Conservation (phyloP, 1,140 invertebrate genomes). For the Oncopeltus fasciatus region DNA sequence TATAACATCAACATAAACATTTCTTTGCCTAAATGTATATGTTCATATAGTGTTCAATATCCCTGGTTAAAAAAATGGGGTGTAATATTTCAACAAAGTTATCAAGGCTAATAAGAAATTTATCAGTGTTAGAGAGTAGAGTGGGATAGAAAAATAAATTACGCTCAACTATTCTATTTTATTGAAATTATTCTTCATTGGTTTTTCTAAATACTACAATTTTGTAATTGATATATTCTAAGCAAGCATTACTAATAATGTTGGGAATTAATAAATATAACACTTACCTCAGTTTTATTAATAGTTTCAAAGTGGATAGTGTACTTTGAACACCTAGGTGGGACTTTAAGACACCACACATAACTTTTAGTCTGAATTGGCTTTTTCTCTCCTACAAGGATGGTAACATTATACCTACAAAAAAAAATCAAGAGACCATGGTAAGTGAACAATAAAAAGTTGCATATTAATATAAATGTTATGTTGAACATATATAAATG, state of each 20-base stretch:
- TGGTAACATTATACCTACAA: slow-evolving; percentile 52
- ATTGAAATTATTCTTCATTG: background rate
- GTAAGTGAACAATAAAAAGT: no score
- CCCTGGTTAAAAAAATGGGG: no score
- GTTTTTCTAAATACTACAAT: background rate
- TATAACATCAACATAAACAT: no score
- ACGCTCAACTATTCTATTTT: background rate
- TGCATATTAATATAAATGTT: no score
- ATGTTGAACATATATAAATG: no score
- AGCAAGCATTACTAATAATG: background rate
- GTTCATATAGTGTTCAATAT: no score
- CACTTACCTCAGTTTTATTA: slow-evolving; percentile 45
- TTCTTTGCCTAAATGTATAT: no score
- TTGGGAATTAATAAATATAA: background rate
- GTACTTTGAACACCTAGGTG: slow-evolving; percentile 73
- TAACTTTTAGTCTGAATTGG: slow-evolving; percentile 66
- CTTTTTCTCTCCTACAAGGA: slow-evolving; percentile 58
- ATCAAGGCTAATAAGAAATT: background rate
- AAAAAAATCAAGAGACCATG: no score
- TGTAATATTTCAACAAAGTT: background rate
- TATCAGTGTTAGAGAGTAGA: background rate
- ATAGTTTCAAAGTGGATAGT: slow-evolving; percentile 57
- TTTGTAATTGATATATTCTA: background rate
- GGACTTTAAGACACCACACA: slow-evolving; percentile 68
- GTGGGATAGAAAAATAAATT: background rate